Evolutionary conservation across 2,113 vertebrate species (phyloP), one percentile per base, ranked within the genome.

Genomic region (Corythaixoides concolor): DNA sequence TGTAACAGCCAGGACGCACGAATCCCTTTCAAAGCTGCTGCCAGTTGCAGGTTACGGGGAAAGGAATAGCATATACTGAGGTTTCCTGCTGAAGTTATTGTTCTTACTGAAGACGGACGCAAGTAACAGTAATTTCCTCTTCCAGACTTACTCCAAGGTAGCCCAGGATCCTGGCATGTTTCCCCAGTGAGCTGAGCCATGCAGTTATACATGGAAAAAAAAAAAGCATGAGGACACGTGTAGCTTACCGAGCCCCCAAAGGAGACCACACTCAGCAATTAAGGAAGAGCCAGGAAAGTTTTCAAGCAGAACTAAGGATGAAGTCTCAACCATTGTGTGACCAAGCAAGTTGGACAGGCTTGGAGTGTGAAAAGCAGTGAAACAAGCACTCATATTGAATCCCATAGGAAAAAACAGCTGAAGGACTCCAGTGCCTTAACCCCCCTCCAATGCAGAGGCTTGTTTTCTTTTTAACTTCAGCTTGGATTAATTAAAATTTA

Each of bases 221-320:
- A n/a, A n/a, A n/a, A n/a, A n/a, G n/a, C 72, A 63, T 3, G 0
- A 32, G 0, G 0, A 33, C 11, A 2, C 0, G 2, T 18, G 64
- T 50, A 64, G 73, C 68, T 89, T 45, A 72, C 23, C 5, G 1
- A 85, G 64, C 12, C 22, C 52, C 33, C 2, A 0, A 23, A 66
- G 33, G 45, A 63, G 20, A 75, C 12, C 47, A 32, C 8, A 1
- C 15, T 60, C 30, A 33, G 35, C 7, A 7, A 21, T 0, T 6
- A 69, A 63, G 23, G 47, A 89, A 83, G 62, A 4, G 32, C 39
- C 67, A 85, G 33, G 33, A 16, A 60, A 56, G 55, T 27, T 82
- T 53, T 56, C 33, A 49, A 88, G 41, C 22, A 80, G 49, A 96
- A 24, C 27, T 49, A n/a, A 73, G n/a, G 53, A 45, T 49, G 15